Conservation (phyloP, 2,797 vertebrate species). For the Urosaurus nigricauda region DNA sequence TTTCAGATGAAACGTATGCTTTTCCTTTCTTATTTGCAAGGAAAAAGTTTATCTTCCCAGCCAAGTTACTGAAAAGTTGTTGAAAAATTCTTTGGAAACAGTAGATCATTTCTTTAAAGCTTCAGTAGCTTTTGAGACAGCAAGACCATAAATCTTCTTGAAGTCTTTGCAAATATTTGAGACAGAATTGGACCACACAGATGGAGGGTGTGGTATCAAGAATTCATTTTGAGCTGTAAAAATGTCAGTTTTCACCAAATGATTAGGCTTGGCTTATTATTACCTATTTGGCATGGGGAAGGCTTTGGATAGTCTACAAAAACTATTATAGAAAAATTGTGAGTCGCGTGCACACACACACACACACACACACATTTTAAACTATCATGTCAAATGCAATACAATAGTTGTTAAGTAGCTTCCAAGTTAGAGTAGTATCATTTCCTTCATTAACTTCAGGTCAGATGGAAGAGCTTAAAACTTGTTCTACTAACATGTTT, state of each 20-base stretch:
- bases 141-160: constrained; percentile 10
- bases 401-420: background rate
- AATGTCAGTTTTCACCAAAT: constrained; percentile 26
- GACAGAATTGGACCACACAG: background rate
- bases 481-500: background rate
- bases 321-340: no score
- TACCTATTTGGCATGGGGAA: background rate
- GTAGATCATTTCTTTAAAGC: constrained; percentile 8
- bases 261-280: background rate
- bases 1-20: background rate
- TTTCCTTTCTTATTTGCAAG: constrained; percentile 3
- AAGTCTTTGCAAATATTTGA: constrained; percentile 26
- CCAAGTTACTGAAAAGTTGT: background rate
- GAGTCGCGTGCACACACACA: no score
- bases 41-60: background rate
- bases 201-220: constrained; percentile 7
- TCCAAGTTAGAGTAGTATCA: background rate
- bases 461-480: background rate
- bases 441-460: background rate
- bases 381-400: background rate
- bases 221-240: constrained; percentile 16
- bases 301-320: background rate
- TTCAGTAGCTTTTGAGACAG: constrained; percentile 14
- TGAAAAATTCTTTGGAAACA: constrained; percentile 27
- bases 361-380: background rate